Conservation (phyloP, 1,140 invertebrate species). For the Parasteatoda tepidariorum region DNA sequence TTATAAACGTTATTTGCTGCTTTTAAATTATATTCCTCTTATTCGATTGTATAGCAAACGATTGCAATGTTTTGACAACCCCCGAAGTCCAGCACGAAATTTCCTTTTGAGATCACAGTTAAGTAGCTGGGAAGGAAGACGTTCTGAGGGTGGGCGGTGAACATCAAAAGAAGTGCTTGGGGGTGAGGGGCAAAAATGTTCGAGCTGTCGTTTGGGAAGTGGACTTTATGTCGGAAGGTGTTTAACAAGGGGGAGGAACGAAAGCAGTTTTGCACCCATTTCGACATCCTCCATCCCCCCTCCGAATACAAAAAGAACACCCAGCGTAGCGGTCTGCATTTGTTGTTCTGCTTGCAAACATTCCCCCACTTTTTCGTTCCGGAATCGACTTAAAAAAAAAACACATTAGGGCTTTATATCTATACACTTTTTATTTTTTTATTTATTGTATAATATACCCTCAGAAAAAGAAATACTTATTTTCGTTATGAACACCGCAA, state of each 20-base stretch:
- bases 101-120: constrained; percentile 48
- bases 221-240: constrained; percentile 61
- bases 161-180: constrained; percentile 35
- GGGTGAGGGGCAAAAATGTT: constrained; percentile 30
- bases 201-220: constrained; percentile 57
- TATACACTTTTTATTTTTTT: too few relatives aligned
- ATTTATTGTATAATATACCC: too few relatives aligned
- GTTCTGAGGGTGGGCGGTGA: constrained; percentile 30
- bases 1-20: too few relatives aligned
- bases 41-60: too few relatives aligned
- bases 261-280: constrained; percentile 20
- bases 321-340: background rate
- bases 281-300: background rate
- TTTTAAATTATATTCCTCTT: too few relatives aligned
- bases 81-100: constrained; percentile 17
- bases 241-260: constrained; percentile 51
- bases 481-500: too few relatives aligned
- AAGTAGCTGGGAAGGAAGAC: constrained; percentile 39
- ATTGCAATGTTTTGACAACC: background rate
- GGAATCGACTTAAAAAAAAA: too few relatives aligned
- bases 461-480: too few relatives aligned
- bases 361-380: too few relatives aligned
- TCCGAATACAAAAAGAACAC: background rate
- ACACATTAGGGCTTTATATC: too few relatives aligned
- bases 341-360: background rate